Evolutionary conservation across 2,797 vertebrate genomes (phyloP), one percentile per base, ranked within the genome.

Genomic region (Kryptopterus vitreolus): DNA sequence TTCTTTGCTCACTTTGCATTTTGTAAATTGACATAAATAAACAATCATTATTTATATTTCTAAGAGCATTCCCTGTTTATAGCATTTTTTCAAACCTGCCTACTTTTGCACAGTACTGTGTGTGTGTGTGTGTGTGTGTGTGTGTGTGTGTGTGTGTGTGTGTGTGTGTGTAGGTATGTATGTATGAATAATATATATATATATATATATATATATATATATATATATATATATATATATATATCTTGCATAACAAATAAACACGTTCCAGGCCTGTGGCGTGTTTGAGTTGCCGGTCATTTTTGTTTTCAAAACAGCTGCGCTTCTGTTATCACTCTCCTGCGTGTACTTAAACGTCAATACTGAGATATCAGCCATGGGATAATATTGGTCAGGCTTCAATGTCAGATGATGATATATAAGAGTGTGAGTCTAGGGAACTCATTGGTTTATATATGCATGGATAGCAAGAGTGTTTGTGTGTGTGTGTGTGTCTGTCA

Each of bases 401-500:
- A 48, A 26, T 58, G 50, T 38, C 48, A 59, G 66, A 82, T 52
- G 22, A 72, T 43, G 57, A 72, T 68, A 12, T 59, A 57, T 50
- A 62, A 31, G 24, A 58, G 62, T 48, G 61, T n/a, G 18, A 78
- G 22, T 35, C 48, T 16, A 79, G 48, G 15, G 55, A 31, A 61
- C 35, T 59, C 46, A 43, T 33, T 77, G 33, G 5, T 31, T 33
- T 50, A 18, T 18, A 20, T 74, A 55, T 77, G 26, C 31, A 72
- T 24, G n/a, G 16, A 46, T 24, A 18, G 15, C 15, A 26, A 69
- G 61, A 53, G 50, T n/a, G 26, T 62, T 52, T 33, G 18, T 48
- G 12, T 50, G 57, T 53, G 50, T 29, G 26, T 78, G 78, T 76
- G n/a, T 81, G 10, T 79, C 33, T 53, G 58, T 59, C 46, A 63